Evolutionary conservation across 2,888 invertebrate genomes (phyloP).

Genomic region (Drosophila multiciliata): DNA sequence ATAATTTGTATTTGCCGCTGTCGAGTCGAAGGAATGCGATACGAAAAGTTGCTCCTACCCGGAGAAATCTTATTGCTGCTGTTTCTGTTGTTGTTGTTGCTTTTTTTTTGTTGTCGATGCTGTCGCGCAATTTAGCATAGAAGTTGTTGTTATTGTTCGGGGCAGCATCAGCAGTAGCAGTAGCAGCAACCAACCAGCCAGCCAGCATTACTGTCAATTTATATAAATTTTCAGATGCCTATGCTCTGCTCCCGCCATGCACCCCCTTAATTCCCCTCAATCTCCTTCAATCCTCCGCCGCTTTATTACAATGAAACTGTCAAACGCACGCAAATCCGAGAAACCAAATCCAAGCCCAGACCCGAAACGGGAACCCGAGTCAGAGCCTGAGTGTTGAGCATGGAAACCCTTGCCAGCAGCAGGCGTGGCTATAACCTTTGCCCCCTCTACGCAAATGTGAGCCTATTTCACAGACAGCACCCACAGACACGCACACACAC

Average conservation of each 20-base stretch:
- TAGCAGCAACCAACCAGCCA: constrained; percentile 55
- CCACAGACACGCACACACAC: constrained; percentile 20
- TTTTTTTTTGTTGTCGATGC: constrained; percentile 24
- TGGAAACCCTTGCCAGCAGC: constrained; percentile 61
- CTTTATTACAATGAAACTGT: constrained; percentile 55
- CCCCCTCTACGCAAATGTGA: constrained; percentile 64
- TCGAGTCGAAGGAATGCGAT: constrained; percentile 57
- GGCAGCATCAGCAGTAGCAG: constrained; percentile 30
- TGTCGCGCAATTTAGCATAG: constrained; percentile 63
- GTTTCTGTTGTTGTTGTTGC: constrained; percentile 13
- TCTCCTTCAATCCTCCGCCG: neutral
- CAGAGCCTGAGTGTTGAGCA: constrained; percentile 8
- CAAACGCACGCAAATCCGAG: constrained; percentile 49
- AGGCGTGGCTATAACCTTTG: constrained; percentile 67
- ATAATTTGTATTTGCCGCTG: constrained; percentile 62
- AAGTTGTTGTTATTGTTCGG: constrained; percentile 58
- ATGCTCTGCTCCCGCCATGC: neutral
- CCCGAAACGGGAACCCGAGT: constrained; percentile 16
- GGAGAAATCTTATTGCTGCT: constrained; percentile 6
- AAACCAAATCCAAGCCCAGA: constrained; percentile 16
- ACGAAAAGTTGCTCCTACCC: constrained; percentile 45
- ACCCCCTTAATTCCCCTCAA: neutral
- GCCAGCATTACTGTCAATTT: constrained; percentile 76
- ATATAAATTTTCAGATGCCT: constrained; percentile 71
- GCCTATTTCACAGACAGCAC: constrained; percentile 62